Base-by-base conservation (phyloP, 2,888 invertebrate genomes). In the Sphaerophoria rueppellii region DNA sequence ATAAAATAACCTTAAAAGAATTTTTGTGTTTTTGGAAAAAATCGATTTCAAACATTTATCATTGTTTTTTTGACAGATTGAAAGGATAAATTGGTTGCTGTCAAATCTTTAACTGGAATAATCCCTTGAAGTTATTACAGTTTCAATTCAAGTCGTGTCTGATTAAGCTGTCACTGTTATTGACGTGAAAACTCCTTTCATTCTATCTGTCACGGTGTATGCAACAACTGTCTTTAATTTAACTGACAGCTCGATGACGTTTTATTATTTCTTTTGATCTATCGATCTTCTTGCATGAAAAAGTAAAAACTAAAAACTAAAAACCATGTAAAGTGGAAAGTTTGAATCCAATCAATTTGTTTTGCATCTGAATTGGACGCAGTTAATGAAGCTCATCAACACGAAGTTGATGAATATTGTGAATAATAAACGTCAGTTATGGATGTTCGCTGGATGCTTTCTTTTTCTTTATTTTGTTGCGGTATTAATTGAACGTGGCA, bases 291-390 rank as follows among this genome's bases (percentile, higher is more conserved):
- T 12, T 61, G 50, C 16, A 50, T 48, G 12, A 4, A 24, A 4
- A 6, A 16, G 24, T 43, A 24, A 12, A 40, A 43, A 60, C 2
- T 43, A 24, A 12, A 40, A 43, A 60, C 2, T 6, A 12, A 24
- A 24, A 24, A 24, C 34, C 35, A 67, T 74, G 57, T 76, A 81
- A 81, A 81, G 76, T 81, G 76, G 81, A 81, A 81, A 81, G 81
- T 71, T 6, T 58, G 52, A 32, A 54, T 81, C 32, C 46, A 4
- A 34, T 55, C 35, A 46, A 34, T 35, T 54, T 55, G 32, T 55
- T 37, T 48, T 55, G 40, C 35, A 58, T 6, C 43, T 11, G 43
- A 12, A 11, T 9, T 4, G 37, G 6, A 12, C 6, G 7, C 43
- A 16, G 6, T 52, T 46, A 32, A 34, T 43, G 11, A 37, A 58